Evolutionary conservation across 2,888 invertebrate genomes (phyloP).

Genomic region (Drosophila barbarae): DNA sequence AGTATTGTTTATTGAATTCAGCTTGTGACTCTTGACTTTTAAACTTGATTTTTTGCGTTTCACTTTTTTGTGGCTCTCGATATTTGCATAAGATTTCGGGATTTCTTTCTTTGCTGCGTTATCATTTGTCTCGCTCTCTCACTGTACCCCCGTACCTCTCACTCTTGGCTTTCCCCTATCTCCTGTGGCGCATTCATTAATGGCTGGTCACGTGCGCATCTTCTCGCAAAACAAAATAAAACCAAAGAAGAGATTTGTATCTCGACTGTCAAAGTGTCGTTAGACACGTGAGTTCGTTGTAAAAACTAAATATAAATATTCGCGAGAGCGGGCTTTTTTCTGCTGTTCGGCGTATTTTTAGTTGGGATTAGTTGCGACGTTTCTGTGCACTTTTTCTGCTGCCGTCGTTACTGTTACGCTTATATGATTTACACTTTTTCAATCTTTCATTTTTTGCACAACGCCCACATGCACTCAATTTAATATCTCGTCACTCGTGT

Average conservation of each 20-base stretch:
- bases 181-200: constrained; percentile 43
- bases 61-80: constrained; percentile 42
- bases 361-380: constrained; percentile 35
- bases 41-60: constrained; percentile 46
- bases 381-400: constrained; percentile 17
- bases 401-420: constrained; percentile 43
- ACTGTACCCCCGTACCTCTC: background rate
- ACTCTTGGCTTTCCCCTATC: constrained; percentile 19
- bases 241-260: constrained; percentile 34
- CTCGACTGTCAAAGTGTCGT: constrained; percentile 27
- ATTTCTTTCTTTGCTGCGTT: constrained; percentile 26
- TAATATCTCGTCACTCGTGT: background rate
- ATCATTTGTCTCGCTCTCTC: constrained; percentile 28
- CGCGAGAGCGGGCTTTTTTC: constrained; percentile 18
- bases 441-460: constrained; percentile 21
- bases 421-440: constrained; percentile 26
- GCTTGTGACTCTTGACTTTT: constrained; percentile 63
- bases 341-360: constrained; percentile 39
- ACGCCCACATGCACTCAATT: constrained; percentile 15
- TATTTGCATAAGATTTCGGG: constrained; percentile 52
- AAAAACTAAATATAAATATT: constrained; percentile 42
- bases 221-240: constrained; percentile 9
- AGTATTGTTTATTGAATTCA: constrained; percentile 37
- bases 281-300: constrained; percentile 49
- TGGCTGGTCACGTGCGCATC: constrained; percentile 68